A percentile compares a stretch with the other conserved stretches of the same genome.
phyloP scores from a whole-genome alignment of 2,888 invertebrate species.

The Sminthurinus aureus region DNA sequence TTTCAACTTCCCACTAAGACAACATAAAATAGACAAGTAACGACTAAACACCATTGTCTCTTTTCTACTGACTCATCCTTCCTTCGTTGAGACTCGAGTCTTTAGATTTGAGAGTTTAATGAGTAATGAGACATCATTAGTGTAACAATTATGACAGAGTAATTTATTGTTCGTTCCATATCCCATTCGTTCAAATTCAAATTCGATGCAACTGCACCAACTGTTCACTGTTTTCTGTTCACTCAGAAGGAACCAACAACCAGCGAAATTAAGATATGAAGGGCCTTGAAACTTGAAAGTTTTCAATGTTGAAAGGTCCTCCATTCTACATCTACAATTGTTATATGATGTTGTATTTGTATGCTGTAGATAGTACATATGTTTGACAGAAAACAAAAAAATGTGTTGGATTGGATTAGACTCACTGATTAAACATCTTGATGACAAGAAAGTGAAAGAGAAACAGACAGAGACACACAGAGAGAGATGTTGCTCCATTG shows the following conservation, averaged over 20 bases:
- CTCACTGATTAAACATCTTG: not conserved
- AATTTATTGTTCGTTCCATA: not conserved
- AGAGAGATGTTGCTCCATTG: not conserved
- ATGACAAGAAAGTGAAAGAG: not conserved
- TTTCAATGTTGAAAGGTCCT: no score
- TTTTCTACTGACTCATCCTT: not conserved
- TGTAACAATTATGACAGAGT: not conserved
- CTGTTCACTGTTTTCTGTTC: no score
- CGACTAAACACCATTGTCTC: not conserved
- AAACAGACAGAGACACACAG: not conserved
- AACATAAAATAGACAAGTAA: not conserved
- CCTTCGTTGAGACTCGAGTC: no score
- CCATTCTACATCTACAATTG: no score
- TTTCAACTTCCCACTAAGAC: no score
- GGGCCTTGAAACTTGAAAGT: no score
- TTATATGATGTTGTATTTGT: not conserved
- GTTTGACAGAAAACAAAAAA: not conserved
- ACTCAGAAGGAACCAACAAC: no score
- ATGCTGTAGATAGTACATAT: not conserved
- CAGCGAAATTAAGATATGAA: no score
- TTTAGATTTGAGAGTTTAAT: not conserved
- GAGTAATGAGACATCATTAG: not conserved
- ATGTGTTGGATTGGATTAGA: not conserved
- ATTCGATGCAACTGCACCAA: no score
- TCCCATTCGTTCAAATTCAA: no score